Base-by-base conservation (phyloP, 2,888 invertebrate species). In the Pedicia rivosa region DNA sequence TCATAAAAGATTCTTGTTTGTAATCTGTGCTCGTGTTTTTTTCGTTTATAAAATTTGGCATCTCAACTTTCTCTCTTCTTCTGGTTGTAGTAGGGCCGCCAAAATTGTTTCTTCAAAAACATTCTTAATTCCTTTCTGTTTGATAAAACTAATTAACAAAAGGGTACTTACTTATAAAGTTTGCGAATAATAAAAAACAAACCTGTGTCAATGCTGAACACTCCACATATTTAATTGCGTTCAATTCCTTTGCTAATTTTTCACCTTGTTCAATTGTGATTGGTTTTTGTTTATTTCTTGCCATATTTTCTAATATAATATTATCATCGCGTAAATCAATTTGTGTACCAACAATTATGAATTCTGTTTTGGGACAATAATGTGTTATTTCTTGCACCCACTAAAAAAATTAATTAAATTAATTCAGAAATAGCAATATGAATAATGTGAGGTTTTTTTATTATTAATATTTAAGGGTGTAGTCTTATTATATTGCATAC, bases 301-400 rank as follows among this genome's bases (percentile, higher is more conserved):
- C 92, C 62, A 98, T 66, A 63, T 94, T 94, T 59, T 95, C 94
- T 62, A 90, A 74, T 40, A 87, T 88, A 36, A 79, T 79, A n/a
- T 86, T 86, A 62, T 98, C 97, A 62, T 98, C 97, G 52, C 98
- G 73, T 55, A 98, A 71, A 70, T 98, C 98, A 53, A 97, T 91
- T 65, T 97, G 94, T 46, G 97, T 98, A 38, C 98, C 98, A 41
- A 98, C 87, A 51, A 98, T 65, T 44, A 98, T 70, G 64, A 98
- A 98, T 40, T 97, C 97, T 38, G 97, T 97, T 64, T 94, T 94
- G 61, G 94, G 92, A 70, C 97, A 97, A 62, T 98, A 97, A 68
- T 98, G 97, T 52, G 92, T 92, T 56, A 98, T 97, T 73, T 98
- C 97, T 45, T 97, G 97, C 42, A 97, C 95, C 97, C 97, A 98